Evolutionary conservation across 2,888 invertebrate genomes (phyloP), one percentile per base, ranked within the genome.

Genomic region (Palloptera scutellata): DNA sequence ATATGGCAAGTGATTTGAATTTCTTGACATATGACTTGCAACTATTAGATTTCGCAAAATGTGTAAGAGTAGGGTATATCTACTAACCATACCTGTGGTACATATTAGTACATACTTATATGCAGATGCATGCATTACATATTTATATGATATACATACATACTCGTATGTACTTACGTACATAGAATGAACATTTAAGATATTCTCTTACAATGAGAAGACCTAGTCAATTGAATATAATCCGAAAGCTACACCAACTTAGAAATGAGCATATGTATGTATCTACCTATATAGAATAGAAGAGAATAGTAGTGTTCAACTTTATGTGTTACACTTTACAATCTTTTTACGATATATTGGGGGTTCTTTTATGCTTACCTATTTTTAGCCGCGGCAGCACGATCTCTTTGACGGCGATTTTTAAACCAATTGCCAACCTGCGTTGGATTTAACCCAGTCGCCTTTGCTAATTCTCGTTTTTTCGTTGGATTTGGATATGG

Each of bases 391-490:
- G 97, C 94, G 17, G 95, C 95, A 19, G 95, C 95, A 74, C 95
- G 86, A 86, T 95, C 95, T 74, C 95, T 87, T 83, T 95, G 95
- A 77, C 95, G 86, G 70, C 95, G 87, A 85, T 95, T 95, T 84
- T 95, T 95, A 87, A 95, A 95, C 95, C 95, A 95, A 86, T 95
- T 96, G 64, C 95, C 94, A 70, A 96, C 96, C 86, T 96, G 96
- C 61, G 96, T 97, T 52, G 96, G 94, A 64, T 96, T 96, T 72
- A 96, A 88, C 42, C 95, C 95, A 61, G 96, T 97, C 66, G 94
- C 94, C 78, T 92, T 91, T 40, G 96, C 96, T 79, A 97, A 86
- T 85, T 96, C 96, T 74, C 95, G 87, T 85, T 96, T 96, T 87
- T 96, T 96, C 72, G 94, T 93, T 51, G 96, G 96, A 86, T 96